Conservation (phyloP, 2,888 invertebrate species). For the Amitus sp. region DNA sequence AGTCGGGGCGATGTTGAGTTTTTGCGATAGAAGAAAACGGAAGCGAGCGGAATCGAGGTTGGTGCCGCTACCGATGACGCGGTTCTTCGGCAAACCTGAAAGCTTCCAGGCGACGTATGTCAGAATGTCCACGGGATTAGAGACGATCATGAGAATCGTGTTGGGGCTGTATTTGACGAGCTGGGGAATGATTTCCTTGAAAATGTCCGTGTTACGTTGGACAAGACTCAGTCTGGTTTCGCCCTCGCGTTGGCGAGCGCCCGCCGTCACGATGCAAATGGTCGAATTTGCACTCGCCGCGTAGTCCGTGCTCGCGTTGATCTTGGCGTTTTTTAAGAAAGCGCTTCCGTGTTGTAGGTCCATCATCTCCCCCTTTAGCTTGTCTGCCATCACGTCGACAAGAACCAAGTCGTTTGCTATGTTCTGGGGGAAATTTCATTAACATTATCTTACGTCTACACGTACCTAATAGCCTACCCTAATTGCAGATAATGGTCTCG, state of each 20-base stretch:
- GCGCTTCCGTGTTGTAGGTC: slow-evolving; percentile 90
- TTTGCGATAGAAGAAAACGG: slow-evolving; percentile 87
- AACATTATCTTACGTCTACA: too few species aligned
- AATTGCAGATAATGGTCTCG: too few species aligned
- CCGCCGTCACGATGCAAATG: slow-evolving; percentile 90
- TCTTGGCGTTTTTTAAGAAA: slow-evolving; percentile 83
- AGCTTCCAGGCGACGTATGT: slow-evolving; percentile 96
- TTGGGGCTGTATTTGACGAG: slow-evolving; percentile 86
- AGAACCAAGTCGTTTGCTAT: slow-evolving; percentile 84
- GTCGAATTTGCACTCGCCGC: slow-evolving; percentile 81
- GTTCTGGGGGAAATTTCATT: too few species aligned
- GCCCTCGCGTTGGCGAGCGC: slow-evolving; percentile 89
- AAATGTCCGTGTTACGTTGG: slow-evolving; percentile 89
- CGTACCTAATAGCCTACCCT: too few species aligned
- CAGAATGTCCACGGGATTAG: slow-evolving; percentile 92
- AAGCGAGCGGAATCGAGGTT: slow-evolving; percentile 93
- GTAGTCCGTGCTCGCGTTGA: slow-evolving; percentile 83
- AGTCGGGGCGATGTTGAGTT: slow-evolving; percentile 81
- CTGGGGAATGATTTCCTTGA: slow-evolving; percentile 86
- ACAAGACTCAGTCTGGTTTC: slow-evolving; percentile 89
- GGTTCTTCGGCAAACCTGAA: slow-evolving; percentile 86
- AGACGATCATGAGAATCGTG: slow-evolving; percentile 85
- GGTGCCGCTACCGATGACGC: slow-evolving; percentile 92
- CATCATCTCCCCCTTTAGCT: slow-evolving; percentile 89
- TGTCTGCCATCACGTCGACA: slow-evolving; percentile 84